A percentile compares a stretch with the other conserved stretches of the same genome.
Conservation (phyloP, 1,140 invertebrate species). For the Riptortus pedestris region DNA sequence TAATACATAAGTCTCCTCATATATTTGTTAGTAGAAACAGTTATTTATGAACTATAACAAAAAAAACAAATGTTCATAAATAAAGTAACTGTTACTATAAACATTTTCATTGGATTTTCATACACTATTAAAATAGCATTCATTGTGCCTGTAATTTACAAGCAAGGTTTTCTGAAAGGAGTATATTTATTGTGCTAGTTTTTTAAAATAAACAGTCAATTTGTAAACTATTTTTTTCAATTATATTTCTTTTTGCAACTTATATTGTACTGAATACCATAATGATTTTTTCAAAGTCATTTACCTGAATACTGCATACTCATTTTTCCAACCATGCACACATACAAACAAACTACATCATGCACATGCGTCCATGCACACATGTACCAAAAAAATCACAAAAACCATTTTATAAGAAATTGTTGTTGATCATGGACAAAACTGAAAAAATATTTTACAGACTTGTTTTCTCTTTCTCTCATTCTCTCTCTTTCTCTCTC, state of each 20-base stretch:
- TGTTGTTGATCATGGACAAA: not conserved
- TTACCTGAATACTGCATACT: not conserved
- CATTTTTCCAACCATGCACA: not conserved
- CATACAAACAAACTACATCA: too few relatives aligned
- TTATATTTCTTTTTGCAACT: not conserved
- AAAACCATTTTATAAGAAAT: not conserved
- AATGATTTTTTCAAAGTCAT: not conserved
- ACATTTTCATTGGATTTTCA: not conserved
- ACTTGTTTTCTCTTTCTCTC: not conserved
- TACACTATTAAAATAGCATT: constrained; percentile 1
- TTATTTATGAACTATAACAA: constrained; percentile 1
- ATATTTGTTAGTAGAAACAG: not conserved
- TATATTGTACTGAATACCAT: not conserved
- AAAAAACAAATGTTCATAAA: not conserved
- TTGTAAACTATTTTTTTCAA: not conserved
- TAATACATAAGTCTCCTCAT: not conserved
- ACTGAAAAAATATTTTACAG: not conserved
- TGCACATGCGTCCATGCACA: too few relatives aligned
- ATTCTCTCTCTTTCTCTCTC: too few relatives aligned
- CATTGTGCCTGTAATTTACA: constrained; percentile 3
- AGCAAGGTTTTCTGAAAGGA: too few relatives aligned
- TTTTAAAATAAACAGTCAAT: not conserved
- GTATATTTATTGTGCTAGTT: not conserved
- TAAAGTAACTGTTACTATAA: not conserved
- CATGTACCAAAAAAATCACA: not conserved